These are phyloP conservation scores for Formica aserva DNA, from an alignment of 2,888 invertebrate genomes.

Conservation along the genomic window DNA sequence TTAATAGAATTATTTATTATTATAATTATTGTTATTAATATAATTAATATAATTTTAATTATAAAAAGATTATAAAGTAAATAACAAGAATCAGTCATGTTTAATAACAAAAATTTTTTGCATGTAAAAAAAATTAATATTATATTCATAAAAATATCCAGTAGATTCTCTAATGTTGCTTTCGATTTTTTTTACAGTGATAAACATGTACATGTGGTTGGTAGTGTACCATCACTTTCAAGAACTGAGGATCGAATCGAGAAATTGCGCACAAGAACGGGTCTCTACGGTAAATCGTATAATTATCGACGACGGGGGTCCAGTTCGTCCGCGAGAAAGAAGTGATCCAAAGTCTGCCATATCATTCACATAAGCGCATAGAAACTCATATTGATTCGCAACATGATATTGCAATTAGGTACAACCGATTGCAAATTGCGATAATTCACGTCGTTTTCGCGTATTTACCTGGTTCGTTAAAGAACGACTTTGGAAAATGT, in stretches of 20 bases:
- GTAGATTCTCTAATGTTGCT: not conserved
- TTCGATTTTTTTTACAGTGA: conserved; percentile 53
- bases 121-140: not conserved
- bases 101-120: not conserved
- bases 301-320: conserved; percentile 75
- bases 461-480: not conserved
- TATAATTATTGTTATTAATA: too few species aligned
- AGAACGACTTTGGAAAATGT: not conserved
- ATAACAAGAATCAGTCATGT: not conserved
- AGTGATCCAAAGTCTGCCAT: not conserved
- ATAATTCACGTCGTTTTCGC: not conserved
- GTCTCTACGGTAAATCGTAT: conserved; percentile 83
- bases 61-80: not conserved
- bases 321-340: not conserved
- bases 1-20: too few species aligned
- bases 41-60: not conserved
- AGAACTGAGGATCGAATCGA: conserved; percentile 86
- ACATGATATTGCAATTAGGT: not conserved
- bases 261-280: conserved; percentile 80
- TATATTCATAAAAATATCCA: not conserved
- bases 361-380: not conserved
- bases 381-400: not conserved
- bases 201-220: conserved; percentile 91
- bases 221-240: conserved; percentile 94
- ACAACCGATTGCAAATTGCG: not conserved